Base-by-base conservation (phyloP, 2,113 vertebrate species). In the Limnothrissa miodon region DNA sequence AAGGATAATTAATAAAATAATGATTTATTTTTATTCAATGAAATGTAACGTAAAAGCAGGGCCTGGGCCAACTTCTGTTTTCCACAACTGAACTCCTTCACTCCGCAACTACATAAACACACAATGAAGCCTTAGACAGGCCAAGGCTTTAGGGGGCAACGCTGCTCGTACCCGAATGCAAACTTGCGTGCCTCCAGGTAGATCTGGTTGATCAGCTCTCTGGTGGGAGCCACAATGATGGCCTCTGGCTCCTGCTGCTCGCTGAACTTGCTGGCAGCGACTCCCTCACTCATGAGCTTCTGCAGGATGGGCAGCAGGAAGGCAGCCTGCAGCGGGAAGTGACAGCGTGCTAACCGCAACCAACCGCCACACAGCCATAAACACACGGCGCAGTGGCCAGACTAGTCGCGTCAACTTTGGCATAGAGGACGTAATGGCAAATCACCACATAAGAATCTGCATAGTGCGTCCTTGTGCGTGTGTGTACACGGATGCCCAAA, bases 201-300 rank as follows among this genome's bases (percentile, higher is more conserved):
- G 82, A 99, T 99, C 90, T 99, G 98, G 87, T 96, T 95, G 90
- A 98, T 94, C 66, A 99, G 90, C 88, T 99, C 98, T 88, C 98
- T 94, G 81, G 98, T 99, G 42, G 98, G 98, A 0, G 97, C 98
- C 3, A 97, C 95, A 51, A 99, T 96, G 83, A 99, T 85, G 56
- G 92, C 96, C 83, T 98, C 95, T 0, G 98, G 98, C 82, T 98
- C 96, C 92, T 99, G 98, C 0, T 93, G 83, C 66, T 96, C 94
- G 81, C 95, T 96, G 90, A 96, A 99, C 5, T 85, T 87, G 88
- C 93, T 97, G 78, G 96, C 95, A 33, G 96, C 94, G 84, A 96
- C 83, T 0, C 97, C 97, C 1, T 95, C 94, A 1, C 82, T 91
- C 95, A 99, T 96, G 91, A 99, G 93, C 39, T 94, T 92, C 87